Conservation (phyloP, 2,888 invertebrate species). For the Malthinus flaveolus region DNA sequence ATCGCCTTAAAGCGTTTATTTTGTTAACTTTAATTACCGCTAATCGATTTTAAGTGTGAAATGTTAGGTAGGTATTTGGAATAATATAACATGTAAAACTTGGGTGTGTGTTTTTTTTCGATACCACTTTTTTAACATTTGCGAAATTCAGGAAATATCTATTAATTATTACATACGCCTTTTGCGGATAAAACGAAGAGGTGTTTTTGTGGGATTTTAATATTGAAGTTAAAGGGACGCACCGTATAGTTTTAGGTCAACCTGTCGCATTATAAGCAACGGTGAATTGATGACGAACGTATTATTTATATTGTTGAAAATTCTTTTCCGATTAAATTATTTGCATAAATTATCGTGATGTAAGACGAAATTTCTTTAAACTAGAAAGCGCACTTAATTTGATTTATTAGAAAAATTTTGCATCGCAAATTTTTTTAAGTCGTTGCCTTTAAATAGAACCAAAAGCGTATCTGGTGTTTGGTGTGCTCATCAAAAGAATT, state of each 20-base stretch:
- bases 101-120: conserved; percentile 3
- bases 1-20: not conserved
- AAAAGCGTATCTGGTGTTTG: not conserved
- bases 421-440: not conserved
- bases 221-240: not conserved
- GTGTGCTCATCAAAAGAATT: not conserved
- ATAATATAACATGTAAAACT: conserved; percentile 1
- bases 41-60: no score
- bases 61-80: not conserved
- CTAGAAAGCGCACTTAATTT: no score
- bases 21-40: not conserved
- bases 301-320: no score
- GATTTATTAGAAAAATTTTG: not conserved
- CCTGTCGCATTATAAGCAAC: conserved; percentile 19
- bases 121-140: no score
- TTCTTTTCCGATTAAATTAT: no score
- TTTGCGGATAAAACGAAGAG: conserved; percentile 3
- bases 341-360: no score
- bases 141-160: no score
- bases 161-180: no score
- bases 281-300: conserved; percentile 9
- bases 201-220: not conserved
- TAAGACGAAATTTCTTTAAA: no score
- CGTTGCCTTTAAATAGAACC: not conserved
- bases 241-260: conserved; percentile 19